Percentiles rank a stretch among this genome's conserved stretches.
These are phyloP conservation scores for Vulpes ferrilata DNA, from an alignment of 2,113 vertebrate genomes.

Conservation along the genomic window DNA sequence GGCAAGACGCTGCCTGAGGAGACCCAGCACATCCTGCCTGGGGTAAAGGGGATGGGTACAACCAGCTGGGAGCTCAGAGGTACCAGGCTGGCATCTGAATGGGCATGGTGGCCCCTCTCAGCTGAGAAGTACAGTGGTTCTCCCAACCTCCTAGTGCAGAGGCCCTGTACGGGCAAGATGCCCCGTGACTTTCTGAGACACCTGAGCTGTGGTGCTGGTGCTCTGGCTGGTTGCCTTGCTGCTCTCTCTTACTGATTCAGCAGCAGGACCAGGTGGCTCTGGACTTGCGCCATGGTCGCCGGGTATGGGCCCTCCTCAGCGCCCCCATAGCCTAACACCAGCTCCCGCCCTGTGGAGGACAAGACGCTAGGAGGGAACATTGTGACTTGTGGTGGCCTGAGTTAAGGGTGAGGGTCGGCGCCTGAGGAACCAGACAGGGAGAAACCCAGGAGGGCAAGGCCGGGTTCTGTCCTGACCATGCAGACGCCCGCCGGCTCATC, in stretches of 20 bases:
- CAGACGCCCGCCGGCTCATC: not conserved
- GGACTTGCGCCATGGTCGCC: rapidly evolving
- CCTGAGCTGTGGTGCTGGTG: not conserved
- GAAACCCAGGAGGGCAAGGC: not conserved
- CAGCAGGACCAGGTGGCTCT: not conserved
- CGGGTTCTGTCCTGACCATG: not conserved
- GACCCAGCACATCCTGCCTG: rapidly evolving
- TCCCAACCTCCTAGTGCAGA: rapidly evolving
- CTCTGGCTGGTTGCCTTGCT: too few species aligned
- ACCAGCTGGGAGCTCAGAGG: not conserved
- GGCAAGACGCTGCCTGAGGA: not conserved
- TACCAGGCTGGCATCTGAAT: rapidly evolving
- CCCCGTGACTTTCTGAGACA: not conserved
- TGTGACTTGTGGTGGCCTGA: not conserved
- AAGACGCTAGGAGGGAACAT: not conserved
- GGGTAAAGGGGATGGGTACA: not conserved
- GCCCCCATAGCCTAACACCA: not conserved
- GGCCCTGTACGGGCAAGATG: not conserved
- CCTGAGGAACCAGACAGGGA: rapidly evolving
- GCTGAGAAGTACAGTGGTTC: rapidly evolving
- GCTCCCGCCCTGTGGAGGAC: not conserved
- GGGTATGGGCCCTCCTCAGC: not conserved
- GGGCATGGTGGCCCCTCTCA: rapidly evolving
- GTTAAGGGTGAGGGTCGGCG: not conserved
- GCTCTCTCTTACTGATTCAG: rapidly evolving